These are phyloP conservation scores for Drosophila kanekoi DNA, from an alignment of 2,888 invertebrate genomes.

Conservation along the genomic window DNA sequence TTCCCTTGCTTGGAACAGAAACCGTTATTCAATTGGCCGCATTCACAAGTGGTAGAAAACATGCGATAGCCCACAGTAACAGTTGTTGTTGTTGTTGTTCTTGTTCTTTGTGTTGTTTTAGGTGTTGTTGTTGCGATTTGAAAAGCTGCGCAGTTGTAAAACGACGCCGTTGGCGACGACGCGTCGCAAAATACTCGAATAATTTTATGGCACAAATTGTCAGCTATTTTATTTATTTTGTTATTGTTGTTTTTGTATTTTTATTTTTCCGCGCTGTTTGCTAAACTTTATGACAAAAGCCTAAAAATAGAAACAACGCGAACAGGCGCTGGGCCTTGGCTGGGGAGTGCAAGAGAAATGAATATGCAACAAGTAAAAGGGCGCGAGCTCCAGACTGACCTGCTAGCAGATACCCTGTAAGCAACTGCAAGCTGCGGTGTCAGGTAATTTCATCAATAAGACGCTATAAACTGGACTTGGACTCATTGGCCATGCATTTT, in stretches of 20 bases:
- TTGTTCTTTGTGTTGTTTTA: slow-evolving; percentile 6
- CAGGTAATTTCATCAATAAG: no score
- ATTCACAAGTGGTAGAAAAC: slow-evolving; percentile 13
- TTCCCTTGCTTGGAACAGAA: neutral
- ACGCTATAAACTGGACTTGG: no score
- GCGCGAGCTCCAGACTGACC: neutral
- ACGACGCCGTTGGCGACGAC: slow-evolving; percentile 35
- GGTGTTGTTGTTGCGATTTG: slow-evolving; percentile 12
- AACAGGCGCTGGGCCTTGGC: slow-evolving; percentile 20
- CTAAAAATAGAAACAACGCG: slow-evolving; percentile 66
- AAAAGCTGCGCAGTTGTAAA: slow-evolving; percentile 71
- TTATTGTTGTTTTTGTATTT: slow-evolving; percentile 7
- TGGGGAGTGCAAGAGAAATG: slow-evolving; percentile 38
- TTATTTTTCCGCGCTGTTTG: slow-evolving; percentile 54
- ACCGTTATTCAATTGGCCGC: slow-evolving; percentile 19
- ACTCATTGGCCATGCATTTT: no score
- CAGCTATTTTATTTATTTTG: slow-evolving; percentile 48
- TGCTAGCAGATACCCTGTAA: slow-evolving; percentile 6
- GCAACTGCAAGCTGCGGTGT: neutral
- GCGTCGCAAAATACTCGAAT: slow-evolving; percentile 51
- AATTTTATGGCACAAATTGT: slow-evolving; percentile 67
- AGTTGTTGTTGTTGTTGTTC: slow-evolving; percentile 11
- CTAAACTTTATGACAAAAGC: slow-evolving; percentile 77
- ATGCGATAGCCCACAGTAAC: slow-evolving; percentile 22
- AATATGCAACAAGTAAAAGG: slow-evolving; percentile 45